Evolutionary conservation across 1,140 invertebrate genomes (phyloP), one percentile per base, ranked within the genome.

Genomic region (Drosophila sucinea): DNA sequence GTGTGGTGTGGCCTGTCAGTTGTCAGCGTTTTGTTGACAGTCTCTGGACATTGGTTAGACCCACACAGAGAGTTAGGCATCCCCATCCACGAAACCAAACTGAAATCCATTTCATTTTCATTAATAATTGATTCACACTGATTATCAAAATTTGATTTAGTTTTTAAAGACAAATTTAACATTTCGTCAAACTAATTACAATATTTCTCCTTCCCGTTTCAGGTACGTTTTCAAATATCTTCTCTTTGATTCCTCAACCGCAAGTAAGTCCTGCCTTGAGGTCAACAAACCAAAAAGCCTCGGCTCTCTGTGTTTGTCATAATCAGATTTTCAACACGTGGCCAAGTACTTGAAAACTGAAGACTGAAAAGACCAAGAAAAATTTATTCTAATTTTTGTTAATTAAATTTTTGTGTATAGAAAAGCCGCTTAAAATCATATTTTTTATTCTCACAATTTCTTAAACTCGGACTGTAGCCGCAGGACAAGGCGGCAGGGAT

Each of bases 271-370:
- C 58, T 57, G 69, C 64, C 64, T 73, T 27, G 55, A 61, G 69
- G 73, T 60, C 72, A 64, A 55, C 23, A 80, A 67, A 71, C 56
- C 70, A 35, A 33, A 81, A 85, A 73, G 63, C 76, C 23, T 25
- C 44, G 8, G 7, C 54, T 63, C 70, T 64, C 67, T 70, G 68
- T 83, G 69, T 75, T 62, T 60, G 70, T 81, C 65, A 55, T 83
- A 83, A 79, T 89, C 83, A 87, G 73, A 83, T 87, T 87, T 82
- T 25, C 74, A 68, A 70, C 82, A 79, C 83, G 82, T 70, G 78
- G 68, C 68, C 41, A 27, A 41, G 60, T 56, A 67, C 71, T 41
- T 56, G 55, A 62, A 30, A 68, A 23, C 23, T 8, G 62, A 68
- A 68, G 70, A 60, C 68, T 56, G 38, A 63, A 17, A 60, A 73